These are phyloP conservation scores for Pheosia gnoma DNA, from an alignment of 2,888 invertebrate genomes.

Conservation along the genomic window DNA sequence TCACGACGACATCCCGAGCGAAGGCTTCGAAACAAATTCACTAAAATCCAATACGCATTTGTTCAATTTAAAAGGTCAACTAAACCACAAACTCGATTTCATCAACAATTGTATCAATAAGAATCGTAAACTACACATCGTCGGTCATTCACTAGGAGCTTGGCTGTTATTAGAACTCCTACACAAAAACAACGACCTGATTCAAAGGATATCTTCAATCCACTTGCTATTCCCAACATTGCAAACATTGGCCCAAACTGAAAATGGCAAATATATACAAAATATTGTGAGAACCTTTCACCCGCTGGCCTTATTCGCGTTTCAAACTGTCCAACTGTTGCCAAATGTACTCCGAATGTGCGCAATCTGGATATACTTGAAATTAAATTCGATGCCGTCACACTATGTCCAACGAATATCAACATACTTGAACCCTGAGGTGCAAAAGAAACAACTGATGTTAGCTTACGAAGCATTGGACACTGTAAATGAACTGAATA, in stretches of 20 bases:
- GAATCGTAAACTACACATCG: slow-evolving; percentile 22
- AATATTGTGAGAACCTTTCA: slow-evolving; percentile 15
- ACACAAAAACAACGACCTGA: slow-evolving; percentile 20
- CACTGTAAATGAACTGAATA: slow-evolving; percentile 22
- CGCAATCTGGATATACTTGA: slow-evolving; percentile 19
- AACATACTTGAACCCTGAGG: slow-evolving; percentile 16
- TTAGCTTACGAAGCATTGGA: slow-evolving; percentile 29
- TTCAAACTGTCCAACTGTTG: slow-evolving; percentile 19
- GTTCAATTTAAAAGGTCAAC: slow-evolving; percentile 23
- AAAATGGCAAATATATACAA: slow-evolving; percentile 26
- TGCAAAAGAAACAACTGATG: slow-evolving; percentile 16
- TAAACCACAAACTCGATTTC: slow-evolving; percentile 30
- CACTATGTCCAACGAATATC: slow-evolving; percentile 20
- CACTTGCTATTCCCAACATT: slow-evolving; percentile 32
- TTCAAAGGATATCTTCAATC: slow-evolving; percentile 23
- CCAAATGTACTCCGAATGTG: slow-evolving; percentile 16
- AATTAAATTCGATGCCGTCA: slow-evolving; percentile 20
- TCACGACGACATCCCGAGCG: slow-evolving; percentile 11
- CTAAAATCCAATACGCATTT: slow-evolving; percentile 4
- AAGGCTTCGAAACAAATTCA: not conserved
- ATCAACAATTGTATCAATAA: slow-evolving; percentile 19
- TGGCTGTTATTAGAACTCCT: slow-evolving; percentile 32
- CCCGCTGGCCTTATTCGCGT: slow-evolving; percentile 7
- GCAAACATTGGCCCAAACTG: slow-evolving; percentile 23
- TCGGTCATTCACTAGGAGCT: slow-evolving; percentile 26